Conservation (phyloP, 2,113 vertebrate species). For the Orientallactaga bullata region DNA sequence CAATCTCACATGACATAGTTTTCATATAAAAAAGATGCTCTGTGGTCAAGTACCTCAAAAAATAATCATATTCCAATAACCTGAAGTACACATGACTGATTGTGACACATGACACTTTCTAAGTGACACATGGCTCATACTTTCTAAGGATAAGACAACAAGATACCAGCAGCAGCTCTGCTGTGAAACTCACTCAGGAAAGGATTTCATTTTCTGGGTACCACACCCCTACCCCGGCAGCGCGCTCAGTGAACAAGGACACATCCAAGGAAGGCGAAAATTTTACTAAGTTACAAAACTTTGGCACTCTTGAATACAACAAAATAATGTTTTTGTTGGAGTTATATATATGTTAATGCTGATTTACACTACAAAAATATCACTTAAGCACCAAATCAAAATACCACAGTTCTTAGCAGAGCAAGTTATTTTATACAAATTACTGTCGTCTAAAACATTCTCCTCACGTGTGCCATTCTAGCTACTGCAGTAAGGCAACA, state of each 20-base stretch:
- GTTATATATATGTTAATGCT: slow-evolving; percentile 16
- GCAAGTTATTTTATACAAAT: slow-evolving; percentile 72
- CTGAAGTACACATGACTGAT: no score
- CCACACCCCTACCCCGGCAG: not conserved
- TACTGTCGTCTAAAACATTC: slow-evolving; percentile 73
- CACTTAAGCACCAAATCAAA: slow-evolving; percentile 70
- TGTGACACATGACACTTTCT: no score
- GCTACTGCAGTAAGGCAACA: slow-evolving; percentile 31
- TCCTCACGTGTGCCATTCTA: slow-evolving; percentile 50
- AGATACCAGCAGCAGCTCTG: no score
- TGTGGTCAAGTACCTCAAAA: slow-evolving; percentile 21
- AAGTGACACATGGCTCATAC: no score
- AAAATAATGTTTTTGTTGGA: slow-evolving; percentile 49
- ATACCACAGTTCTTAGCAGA: slow-evolving; percentile 70
- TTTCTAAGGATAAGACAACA: no score
- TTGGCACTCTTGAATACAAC: slow-evolving; percentile 69
- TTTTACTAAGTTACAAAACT: slow-evolving; percentile 61
- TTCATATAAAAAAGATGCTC: slow-evolving; percentile 64
- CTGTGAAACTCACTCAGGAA: no score
- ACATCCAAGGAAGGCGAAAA: slow-evolving; percentile 58
- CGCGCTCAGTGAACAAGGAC: slow-evolving; percentile 45
- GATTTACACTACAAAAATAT: slow-evolving; percentile 76
- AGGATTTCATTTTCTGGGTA: no score
- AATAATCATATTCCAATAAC: no score
- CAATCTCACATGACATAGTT: slow-evolving; percentile 59